Evolutionary conservation across 2,797 vertebrate species (phyloP).

Genomic region (Tenualosa thibaudeaui): DNA sequence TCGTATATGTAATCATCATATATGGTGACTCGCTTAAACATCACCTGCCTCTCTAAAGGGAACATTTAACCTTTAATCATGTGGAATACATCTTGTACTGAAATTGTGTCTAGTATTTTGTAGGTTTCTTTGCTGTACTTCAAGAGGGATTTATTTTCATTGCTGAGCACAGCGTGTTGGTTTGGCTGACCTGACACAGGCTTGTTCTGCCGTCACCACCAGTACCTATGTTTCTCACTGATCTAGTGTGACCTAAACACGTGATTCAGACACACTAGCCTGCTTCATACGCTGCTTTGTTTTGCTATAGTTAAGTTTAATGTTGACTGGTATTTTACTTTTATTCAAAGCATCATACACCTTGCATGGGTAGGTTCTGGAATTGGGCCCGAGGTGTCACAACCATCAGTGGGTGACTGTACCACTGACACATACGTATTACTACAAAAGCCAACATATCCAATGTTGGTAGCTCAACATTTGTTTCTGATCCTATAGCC

Average conservation of each 20-base stretch:
- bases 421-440: not conserved
- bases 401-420: no score
- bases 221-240: not conserved
- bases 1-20: not conserved
- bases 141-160: not conserved
- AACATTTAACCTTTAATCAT: not conserved
- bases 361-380: no score
- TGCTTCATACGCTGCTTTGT: not conserved
- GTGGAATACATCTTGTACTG: not conserved
- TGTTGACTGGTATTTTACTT: not conserved
- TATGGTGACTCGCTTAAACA: not conserved
- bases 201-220: not conserved
- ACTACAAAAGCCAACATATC: not conserved
- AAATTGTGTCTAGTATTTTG: not conserved
- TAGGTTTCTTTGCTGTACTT: not conserved
- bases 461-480: not conserved
- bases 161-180: not conserved
- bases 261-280: not conserved
- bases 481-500: not conserved
- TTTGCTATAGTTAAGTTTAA: not conserved
- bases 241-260: not conserved
- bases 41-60: not conserved
- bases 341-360: no score
- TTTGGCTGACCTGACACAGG: not conserved
- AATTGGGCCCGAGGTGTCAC: no score